Base-by-base conservation (phyloP, 2,888 invertebrate species). In the Syrista parreyssii region DNA sequence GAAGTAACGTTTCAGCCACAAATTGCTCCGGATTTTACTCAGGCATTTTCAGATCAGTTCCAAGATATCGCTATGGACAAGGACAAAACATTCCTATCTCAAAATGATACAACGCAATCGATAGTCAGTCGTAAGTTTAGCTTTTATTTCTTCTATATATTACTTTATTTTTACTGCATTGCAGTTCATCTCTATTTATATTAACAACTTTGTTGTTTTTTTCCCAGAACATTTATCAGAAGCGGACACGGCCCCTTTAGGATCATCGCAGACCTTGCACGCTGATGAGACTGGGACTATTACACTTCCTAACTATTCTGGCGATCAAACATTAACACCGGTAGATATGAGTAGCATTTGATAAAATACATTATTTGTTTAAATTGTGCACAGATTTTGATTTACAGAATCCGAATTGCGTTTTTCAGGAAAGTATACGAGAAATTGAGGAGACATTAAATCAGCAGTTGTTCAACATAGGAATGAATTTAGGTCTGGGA, bases 361-460 rank as follows among this genome's bases (percentile, higher is more conserved):
- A 23, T 55, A 55, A 9, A 55, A 71, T 12, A 69, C 4, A 71
- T 71, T 12, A 0, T 32, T 31, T 12, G 15, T 36, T 32, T 73
- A 3, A n/a, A 55, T 74, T 75, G 32, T 76, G 31, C 32, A 23
- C 11, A 68, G 35, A 71, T 30, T 6, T 77, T 68, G 15, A n/a
- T 74, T 68, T 55, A 55, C 55, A 9, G 55, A 55, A 55, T 15
- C 9, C 23, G 55, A 55, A 55, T 77, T 74, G 11, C 33, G 12
- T 79, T 74, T 78, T 82, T 6, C 74, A 92, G 91, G 92, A 92
- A 79, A 92, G 88, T 79, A 90, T 92, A 73, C 86, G 88, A 75
- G 91, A 91, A 79, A 89, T 92, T 68, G 92, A 92, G 79, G 91
- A 92, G 74, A 91, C 92, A 1, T 82, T 92, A 40, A 92, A 91